Evolutionary conservation across 1,140 invertebrate genomes (phyloP).

Genomic region (Drosophila burlai): DNA sequence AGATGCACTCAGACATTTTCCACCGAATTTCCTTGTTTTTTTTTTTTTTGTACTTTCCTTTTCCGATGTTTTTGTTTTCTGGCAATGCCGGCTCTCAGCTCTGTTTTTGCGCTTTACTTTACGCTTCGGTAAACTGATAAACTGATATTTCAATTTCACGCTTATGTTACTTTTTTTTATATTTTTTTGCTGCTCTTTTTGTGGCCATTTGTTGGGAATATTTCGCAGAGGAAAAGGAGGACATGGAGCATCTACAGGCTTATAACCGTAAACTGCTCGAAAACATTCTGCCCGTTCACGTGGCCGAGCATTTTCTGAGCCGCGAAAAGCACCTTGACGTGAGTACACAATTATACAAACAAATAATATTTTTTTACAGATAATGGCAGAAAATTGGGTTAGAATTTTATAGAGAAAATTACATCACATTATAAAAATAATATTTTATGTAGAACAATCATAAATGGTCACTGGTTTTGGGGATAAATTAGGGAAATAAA

Average conservation of each 20-base stretch:
- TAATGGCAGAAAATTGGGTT: not conserved
- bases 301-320: slow-evolving; percentile 96
- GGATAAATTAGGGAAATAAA: too few relatives aligned
- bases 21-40: slow-evolving; percentile 19
- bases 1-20: slow-evolving; percentile 18
- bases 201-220: slow-evolving; percentile 2
- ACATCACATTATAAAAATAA: not conserved
- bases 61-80: slow-evolving; percentile 23
- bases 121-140: slow-evolving; percentile 73
- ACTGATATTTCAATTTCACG: slow-evolving; percentile 82
- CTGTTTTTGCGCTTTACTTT: slow-evolving; percentile 36
- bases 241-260: slow-evolving; percentile 97
- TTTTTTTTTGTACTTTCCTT: not conserved
- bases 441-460: not conserved
- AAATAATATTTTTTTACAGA: slow-evolving; percentile 5
- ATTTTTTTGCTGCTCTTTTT: slow-evolving; percentile 23
- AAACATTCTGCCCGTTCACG: slow-evolving; percentile 97
- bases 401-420: not conserved
- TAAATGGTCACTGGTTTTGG: not conserved
- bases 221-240: slow-evolving; percentile 94
- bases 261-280: slow-evolving; percentile 96
- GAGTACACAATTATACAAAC: slow-evolving; percentile 84
- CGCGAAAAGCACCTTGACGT: slow-evolving; percentile 93
- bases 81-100: slow-evolving; percentile 15
- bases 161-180: slow-evolving; percentile 48